phyloP scores from a whole-genome alignment of 2,113 vertebrate genomes.

The Sterna hirundo region DNA sequence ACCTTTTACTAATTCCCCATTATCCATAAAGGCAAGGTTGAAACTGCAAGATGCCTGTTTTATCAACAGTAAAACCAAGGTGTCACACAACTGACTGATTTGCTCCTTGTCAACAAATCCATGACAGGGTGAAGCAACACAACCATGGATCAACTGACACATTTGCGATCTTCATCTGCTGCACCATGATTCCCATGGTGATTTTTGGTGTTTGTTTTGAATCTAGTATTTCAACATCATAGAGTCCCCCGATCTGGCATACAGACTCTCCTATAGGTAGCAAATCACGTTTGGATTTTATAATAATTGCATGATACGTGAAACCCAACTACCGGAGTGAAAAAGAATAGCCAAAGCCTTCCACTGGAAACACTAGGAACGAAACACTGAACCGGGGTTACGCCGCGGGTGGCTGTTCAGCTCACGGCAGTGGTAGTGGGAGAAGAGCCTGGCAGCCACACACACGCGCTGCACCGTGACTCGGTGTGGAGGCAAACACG shows the following conservation, averaged over 20 bases:
- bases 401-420: not conserved
- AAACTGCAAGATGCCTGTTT: not conserved
- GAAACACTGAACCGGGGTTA: not conserved
- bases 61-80: not conserved
- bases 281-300: not conserved
- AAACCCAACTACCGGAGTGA: not conserved
- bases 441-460: not conserved
- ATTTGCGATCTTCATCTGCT: not conserved
- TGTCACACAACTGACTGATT: not conserved
- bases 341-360: not conserved
- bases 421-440: not conserved
- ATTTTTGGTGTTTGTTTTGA: not conserved
- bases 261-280: not conserved
- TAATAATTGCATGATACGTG: not conserved
- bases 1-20: not conserved
- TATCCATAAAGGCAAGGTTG: not conserved
- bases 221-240: not conserved
- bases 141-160: not conserved
- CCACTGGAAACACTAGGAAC: not conserved
- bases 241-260: not conserved
- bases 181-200: not conserved
- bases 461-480: not conserved
- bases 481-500: fast-evolving
- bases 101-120: not conserved
- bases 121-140: not conserved